Evolutionary conservation across 1,140 invertebrate species (phyloP), one percentile per base, ranked within the genome.

Genomic region (Dendroctonus valens): DNA sequence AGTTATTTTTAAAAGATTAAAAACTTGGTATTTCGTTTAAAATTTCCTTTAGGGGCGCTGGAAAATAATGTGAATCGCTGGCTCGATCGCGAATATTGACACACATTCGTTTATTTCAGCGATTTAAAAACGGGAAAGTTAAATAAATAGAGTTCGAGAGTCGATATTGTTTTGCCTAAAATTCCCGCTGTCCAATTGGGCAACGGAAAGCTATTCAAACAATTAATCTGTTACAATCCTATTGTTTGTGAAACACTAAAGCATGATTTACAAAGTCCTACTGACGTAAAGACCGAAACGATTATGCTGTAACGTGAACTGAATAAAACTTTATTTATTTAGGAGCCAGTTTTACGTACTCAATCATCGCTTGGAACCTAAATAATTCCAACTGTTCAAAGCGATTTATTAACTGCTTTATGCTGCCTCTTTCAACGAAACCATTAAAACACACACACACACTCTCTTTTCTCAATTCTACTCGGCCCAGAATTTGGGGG

Each of bases 321-420:
- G 60, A 59, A 73, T 73, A 71, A 73, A 73, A 66, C 49, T 39
- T 41, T 73, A 69, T 73, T 73, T 73, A 71, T 69, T 71, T 73
- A 69, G 54, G 46, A 64, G 61, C 58, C 64, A 63, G 62, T 73
- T 71, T 70, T 71, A 71, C 69, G 69, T 66, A 71, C 65, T 73
- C 71, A 67, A 69, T 73, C 71, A 71, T 69, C 71, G 63, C 62
- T 39, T 66, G 9, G 53, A 73, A 71, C 40, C 66, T 71, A 72
- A 73, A 73, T 68, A 71, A 71, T 73, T 71, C 67, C 71, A 71
- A 67, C 59, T 73, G 71, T 73, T 73, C 53, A 48, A 54, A 69
- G 48, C 65, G 55, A 66, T 71, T 73, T 73, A 73, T 73, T 60
- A 68, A 71, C 65, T 71, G 65, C 68, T 73, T 71, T 71, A 67